Base-by-base conservation (phyloP, 2,797 vertebrate genomes). In the Lepus townsendii region DNA sequence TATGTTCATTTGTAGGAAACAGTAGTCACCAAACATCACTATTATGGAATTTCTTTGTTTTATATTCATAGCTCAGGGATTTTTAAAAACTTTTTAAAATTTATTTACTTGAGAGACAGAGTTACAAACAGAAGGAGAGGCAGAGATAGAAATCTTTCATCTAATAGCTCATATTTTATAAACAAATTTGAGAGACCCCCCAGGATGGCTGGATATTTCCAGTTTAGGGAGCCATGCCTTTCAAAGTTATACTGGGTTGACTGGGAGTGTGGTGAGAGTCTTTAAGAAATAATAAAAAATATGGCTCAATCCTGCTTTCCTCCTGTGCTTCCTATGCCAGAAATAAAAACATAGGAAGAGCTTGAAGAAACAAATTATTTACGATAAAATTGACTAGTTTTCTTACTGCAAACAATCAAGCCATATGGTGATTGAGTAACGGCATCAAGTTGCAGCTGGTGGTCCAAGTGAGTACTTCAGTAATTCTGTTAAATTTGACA, bases 1-100 rank as follows among this genome's bases (percentile, higher is more conserved):
- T 83, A n/a, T 2, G 6, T 78, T 94, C 42, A 75, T 75, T 90
- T 94, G 9, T n/a, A 78, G 63, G 68, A 83, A 78, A 83, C 3
- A 91, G 75, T 16, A 82, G 20, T 32, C 2, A 2, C 42, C 20
- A 62, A 63, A 32, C 17, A 22, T 4, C 26, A 62, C 47, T 78
- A 35, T 77, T 27, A 84, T 63, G 20, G 22, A 63, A 30, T 78
- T 42, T 89, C 17, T 84, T n/a, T 85, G n/a, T 66, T 78, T 90
- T 73, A 22, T 85, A 38, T 32, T 76, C 80, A 54, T 22, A 30
- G 19, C 0, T 89, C 57, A 86, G 35, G 75, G 8, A 47, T 47
- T 47, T 47, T 8, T 10, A 47, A 47, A 47, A 47, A 47, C 42
- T 47, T 47, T 47, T 47, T 47, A 35, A 35, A 35, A 47, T 47